These are phyloP conservation scores for Homalodisca vitripennis DNA, from an alignment of 1,140 invertebrate genomes.

Conservation along the genomic window DNA sequence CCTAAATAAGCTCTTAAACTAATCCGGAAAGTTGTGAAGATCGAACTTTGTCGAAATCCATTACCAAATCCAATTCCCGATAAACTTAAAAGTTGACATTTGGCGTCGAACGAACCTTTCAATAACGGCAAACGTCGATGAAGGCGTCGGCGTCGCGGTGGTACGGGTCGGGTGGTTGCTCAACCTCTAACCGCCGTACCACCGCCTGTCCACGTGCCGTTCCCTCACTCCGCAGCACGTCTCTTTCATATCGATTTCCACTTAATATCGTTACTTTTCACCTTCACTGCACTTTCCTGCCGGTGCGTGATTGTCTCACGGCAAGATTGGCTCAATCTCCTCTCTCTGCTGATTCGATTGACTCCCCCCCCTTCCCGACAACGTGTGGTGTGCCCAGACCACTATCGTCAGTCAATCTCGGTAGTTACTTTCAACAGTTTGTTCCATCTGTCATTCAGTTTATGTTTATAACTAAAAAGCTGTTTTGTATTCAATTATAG, in stretches of 20 bases:
- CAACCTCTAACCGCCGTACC: too few relatives aligned
- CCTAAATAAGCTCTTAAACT: slow-evolving; percentile 17
- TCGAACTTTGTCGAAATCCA: slow-evolving; percentile 2
- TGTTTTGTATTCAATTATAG: too few relatives aligned
- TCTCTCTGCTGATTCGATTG: background rate
- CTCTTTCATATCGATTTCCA: background rate
- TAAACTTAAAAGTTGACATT: slow-evolving; percentile 8
- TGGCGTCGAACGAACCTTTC: slow-evolving; percentile 4
- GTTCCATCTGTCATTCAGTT: too few relatives aligned
- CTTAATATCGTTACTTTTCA: background rate
- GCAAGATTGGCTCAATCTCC: background rate
- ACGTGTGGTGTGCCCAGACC: too few relatives aligned
- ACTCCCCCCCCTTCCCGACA: too few relatives aligned
- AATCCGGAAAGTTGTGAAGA: slow-evolving; percentile 11
- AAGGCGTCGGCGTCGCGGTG: too few relatives aligned
- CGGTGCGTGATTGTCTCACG: background rate
- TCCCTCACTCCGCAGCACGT: background rate
- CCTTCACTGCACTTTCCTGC: background rate
- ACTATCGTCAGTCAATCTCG: too few relatives aligned
- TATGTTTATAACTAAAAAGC: too few relatives aligned
- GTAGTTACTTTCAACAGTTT: too few relatives aligned
- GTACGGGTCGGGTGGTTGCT: too few relatives aligned
- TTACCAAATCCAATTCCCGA: slow-evolving; percentile 16
- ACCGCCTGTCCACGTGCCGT: background rate
- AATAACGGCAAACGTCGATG: background rate